Evolutionary conservation across 92 coral and sea anemone species (phyloP), one percentile per base, ranked within the genome.

Genomic region (Phenganax subtilis): DNA sequence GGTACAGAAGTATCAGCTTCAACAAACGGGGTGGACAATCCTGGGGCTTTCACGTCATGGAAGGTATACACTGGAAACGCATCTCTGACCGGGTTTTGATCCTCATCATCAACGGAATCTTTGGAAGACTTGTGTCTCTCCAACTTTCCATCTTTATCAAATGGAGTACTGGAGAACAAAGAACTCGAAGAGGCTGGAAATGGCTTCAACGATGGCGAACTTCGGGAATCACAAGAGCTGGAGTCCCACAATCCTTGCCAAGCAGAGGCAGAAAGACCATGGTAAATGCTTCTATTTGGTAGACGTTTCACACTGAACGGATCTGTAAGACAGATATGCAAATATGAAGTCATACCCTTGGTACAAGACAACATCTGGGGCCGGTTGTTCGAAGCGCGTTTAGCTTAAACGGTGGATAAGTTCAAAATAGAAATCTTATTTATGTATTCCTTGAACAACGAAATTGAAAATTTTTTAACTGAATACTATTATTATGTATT

Each of bases 111-210:
- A 63, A 56, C 73, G 51, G 15, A 60, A 65, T 27, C 61, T 59
- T 53, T 51, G 16, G 27, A 30, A 9, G 60, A n/a, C 6, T 17
- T 15, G 51, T 17, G 59, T 9, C 65, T 62, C 37, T 63, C 83
- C 68, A 79, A 63, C 55, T 63, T 29, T 6, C 51, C 74, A 64
- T 79, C 83, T 64, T 79, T 79, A 55, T 79, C 83, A 56, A 88
- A 90, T 4, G 96, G 87, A 16, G 87, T 87, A 84, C 88, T 82
- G 74, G 88, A 91, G 54, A 84, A 80, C 60, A 90, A 87, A 60
- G 98, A 87, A 47, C 81, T 76, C 25, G 81, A 63, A 20, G 62
- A 53, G 9, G 83, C 0, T 30, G 83, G 62, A 11, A 79, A 77
- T 11, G 71, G 65, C 56, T 79, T 73, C 56, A 64, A 16, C 47